Conservation (phyloP, 2,797 vertebrate species). For the Eospalax fontanierii region DNA sequence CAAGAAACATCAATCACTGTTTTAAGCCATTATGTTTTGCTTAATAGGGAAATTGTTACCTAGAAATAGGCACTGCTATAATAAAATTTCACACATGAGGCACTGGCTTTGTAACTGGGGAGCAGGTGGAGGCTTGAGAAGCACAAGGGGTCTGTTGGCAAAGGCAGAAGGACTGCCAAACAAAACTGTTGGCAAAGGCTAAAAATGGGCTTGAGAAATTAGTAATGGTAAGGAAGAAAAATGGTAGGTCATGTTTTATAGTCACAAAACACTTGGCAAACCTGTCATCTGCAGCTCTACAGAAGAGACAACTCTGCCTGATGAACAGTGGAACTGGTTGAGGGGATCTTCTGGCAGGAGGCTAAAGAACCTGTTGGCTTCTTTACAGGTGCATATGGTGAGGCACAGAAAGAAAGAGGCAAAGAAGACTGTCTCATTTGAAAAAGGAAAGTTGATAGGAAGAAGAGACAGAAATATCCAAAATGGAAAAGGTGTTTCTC, state of each 20-base stretch:
- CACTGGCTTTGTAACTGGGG: conserved; percentile 63
- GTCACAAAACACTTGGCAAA: conserved; percentile 72
- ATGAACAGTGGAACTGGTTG: neutral
- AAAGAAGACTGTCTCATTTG: neutral
- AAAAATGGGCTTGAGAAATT: conserved; percentile 63
- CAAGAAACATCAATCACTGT: neutral
- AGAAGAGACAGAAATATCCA: neutral
- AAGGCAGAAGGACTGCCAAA: conserved; percentile 51
- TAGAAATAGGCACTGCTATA: neutral
- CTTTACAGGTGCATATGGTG: neutral
- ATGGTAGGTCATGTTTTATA: conserved; percentile 66
- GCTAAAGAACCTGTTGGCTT: neutral
- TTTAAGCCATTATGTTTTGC: conserved; percentile 12
- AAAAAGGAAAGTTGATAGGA: conserved; percentile 35
- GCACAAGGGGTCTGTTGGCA: conserved; percentile 52
- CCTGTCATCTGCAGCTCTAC: conserved; percentile 36
- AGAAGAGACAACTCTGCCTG: conserved; percentile 38
- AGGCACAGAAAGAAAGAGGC: neutral
- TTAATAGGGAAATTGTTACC: conserved; percentile 1
- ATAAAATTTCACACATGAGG: conserved; percentile 32
- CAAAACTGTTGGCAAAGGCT: conserved; percentile 59
- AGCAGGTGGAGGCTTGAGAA: conserved; percentile 75
- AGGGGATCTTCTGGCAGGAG: neutral
- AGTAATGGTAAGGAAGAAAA: conserved; percentile 68
- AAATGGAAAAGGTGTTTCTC: conserved; percentile 21